phyloP scores from a whole-genome alignment of 2,797 vertebrate species.

The Phalanger gymnotis region DNA sequence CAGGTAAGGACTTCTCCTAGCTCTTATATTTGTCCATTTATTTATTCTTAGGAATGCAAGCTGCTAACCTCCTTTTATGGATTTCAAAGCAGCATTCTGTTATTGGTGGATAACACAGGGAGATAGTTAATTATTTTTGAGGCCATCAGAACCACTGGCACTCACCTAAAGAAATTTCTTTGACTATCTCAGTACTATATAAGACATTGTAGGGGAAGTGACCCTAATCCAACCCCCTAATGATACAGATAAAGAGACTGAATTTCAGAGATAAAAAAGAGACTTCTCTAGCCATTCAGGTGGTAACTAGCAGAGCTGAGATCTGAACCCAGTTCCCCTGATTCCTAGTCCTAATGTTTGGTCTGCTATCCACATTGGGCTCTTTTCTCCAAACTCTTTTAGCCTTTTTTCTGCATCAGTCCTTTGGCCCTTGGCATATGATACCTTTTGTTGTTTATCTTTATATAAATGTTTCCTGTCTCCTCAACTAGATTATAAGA shows the following conservation, averaged over 20 bases:
- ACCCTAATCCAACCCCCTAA: not conserved
- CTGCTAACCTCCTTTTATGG: not conserved
- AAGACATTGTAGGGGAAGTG: not conserved
- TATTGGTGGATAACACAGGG: not conserved
- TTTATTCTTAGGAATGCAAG: not conserved
- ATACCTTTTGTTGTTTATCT: not conserved
- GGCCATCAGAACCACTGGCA: not conserved
- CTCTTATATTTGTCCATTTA: not conserved
- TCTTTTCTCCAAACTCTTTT: not conserved
- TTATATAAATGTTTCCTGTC: not conserved
- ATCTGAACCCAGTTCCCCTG: not conserved
- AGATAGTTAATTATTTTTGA: not conserved
- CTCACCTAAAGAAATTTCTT: not conserved
- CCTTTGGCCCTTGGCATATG: not conserved
- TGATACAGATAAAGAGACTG: not conserved
- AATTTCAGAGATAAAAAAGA: not conserved
- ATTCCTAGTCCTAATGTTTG: not conserved
- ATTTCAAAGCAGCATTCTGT: not conserved
- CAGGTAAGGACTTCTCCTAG: slow-evolving; percentile 80
- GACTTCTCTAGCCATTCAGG: not conserved
- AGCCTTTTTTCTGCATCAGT: not conserved
- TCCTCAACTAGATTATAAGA: not conserved
- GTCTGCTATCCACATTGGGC: not conserved
- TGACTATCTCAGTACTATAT: not conserved
- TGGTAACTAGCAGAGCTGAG: not conserved